A percentile compares a stretch with the other conserved stretches of the same genome.
These are phyloP conservation scores for Ylistrum balloti DNA, from an alignment of 1,140 invertebrate genomes.

Conservation along the genomic window DNA sequence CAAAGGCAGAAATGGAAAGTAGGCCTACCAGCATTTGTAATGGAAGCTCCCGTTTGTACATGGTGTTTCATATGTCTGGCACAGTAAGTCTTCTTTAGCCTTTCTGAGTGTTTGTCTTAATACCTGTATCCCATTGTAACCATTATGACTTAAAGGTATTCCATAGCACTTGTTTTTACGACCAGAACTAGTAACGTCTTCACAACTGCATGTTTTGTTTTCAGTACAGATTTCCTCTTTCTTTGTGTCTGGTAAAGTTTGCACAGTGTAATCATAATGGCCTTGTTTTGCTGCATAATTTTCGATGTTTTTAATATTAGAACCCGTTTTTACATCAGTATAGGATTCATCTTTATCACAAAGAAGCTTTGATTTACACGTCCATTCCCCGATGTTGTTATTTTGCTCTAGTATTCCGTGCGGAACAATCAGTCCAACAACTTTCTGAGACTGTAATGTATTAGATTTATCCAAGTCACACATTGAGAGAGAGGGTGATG, in stretches of 20 bases:
- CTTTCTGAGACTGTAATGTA: neutral
- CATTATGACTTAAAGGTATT: neutral
- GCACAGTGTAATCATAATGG: neutral
- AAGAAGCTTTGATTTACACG: neutral
- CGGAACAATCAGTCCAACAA: neutral
- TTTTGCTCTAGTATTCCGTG: neutral
- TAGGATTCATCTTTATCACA: neutral
- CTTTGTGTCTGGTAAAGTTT: neutral
- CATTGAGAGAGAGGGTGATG: neutral
- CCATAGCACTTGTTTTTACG: neutral
- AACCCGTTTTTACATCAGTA: neutral
- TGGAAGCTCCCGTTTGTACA: neutral
- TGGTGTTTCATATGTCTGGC: neutral
- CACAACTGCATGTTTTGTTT: neutral
- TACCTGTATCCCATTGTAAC: neutral
- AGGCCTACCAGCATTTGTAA: neutral
- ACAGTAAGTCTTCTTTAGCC: neutral
- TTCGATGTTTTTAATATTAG: neutral
- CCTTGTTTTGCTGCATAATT: neutral
- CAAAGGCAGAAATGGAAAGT: neutral
- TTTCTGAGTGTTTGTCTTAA: neutral
- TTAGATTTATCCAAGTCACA: neutral
- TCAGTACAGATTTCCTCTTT: neutral
- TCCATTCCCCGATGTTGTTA: neutral
- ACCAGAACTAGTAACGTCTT: neutral